Evolutionary conservation across 2,797 vertebrate species (phyloP).

Genomic region (Xiphorhynchus erythropygius): DNA sequence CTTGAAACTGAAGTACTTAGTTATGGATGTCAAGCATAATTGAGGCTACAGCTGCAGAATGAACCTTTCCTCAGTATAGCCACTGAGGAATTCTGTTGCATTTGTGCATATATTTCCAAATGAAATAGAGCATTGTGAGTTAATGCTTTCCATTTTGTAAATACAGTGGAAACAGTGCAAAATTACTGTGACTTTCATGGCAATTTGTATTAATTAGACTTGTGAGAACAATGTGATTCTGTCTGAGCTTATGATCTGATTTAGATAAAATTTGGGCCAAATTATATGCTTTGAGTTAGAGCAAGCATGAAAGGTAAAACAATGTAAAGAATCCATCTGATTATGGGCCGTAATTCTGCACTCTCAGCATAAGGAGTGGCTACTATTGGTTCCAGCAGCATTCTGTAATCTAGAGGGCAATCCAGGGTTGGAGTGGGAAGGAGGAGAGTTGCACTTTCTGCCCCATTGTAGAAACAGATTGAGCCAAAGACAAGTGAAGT

Average conservation of each 20-base stretch:
- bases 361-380: background rate
- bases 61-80: conserved; percentile 36
- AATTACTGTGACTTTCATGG: background rate
- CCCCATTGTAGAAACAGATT: background rate
- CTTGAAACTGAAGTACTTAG: conserved; percentile 34
- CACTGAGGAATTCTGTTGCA: conserved; percentile 50
- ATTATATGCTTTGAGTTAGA: background rate
- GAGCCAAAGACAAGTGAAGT: background rate
- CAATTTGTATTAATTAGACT: conserved; percentile 21
- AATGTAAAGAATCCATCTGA: background rate
- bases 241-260: conserved; percentile 20
- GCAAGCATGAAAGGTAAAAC: background rate
- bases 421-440: background rate
- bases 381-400: background rate
- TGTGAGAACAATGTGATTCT: conserved; percentile 1
- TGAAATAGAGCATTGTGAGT: conserved; percentile 47
- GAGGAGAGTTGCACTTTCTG: background rate
- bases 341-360: background rate
- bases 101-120: conserved; percentile 53
- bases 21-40: conserved; percentile 52
- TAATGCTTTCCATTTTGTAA: conserved; percentile 41
- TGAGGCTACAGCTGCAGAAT: conserved; percentile 45
- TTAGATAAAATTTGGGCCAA: background rate
- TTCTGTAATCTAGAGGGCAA: background rate
- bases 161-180: conserved; percentile 4